Base-by-base conservation (phyloP, 2,113 vertebrate species). In the Cryptoleucopteryx plumbea region DNA sequence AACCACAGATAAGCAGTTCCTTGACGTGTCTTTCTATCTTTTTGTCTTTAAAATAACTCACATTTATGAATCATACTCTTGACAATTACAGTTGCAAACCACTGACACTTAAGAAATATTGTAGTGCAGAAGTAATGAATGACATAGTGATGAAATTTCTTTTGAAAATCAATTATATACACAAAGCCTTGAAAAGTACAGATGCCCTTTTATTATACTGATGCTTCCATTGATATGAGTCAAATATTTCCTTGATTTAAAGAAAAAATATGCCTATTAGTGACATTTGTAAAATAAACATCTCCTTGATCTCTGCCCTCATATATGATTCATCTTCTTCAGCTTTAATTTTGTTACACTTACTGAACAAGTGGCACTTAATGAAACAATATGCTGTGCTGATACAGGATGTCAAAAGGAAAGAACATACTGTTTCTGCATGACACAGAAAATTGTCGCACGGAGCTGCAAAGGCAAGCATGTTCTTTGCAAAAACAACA, bases 101-200 rank as follows among this genome's bases (percentile, higher is more conserved):
- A 96, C 84, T 95, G 82, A 86, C 82, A 97, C 85, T 96, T 97
- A 83, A 97, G 95, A 96, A 98, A 90, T 91, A 91, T 25, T 80
- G 48, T 62, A 77, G n/a, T 53, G n/a, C 25, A 92, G 50, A 80
- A 92, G 34, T 38, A 96, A 88, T 38, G 34, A 63, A 52, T 72
- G 31, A 77, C 91, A 83, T 47, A 79, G 11, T 42, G 18, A 59
- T 34, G 9, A 43, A 62, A 43, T 72, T 61, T 77, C 8, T 82
- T 82, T 89, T 88, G 45, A 90, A 91, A 90, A 94, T 71, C 78
- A 86, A 83, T 95, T 94, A 88, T 77, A 83, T 59, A 90, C 36
- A 80, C 48, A 88, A 82, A 91, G 16, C 66, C 78, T 86, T 91
- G 66, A 72, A 87, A 96, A 97, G 34, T 72, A 68, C 58, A 93